Percentiles rank a stretch among this genome's conserved stretches.
These are phyloP conservation scores for Heliconius nattereri DNA, from an alignment of 1,140 invertebrate genomes.

Conservation along the genomic window DNA sequence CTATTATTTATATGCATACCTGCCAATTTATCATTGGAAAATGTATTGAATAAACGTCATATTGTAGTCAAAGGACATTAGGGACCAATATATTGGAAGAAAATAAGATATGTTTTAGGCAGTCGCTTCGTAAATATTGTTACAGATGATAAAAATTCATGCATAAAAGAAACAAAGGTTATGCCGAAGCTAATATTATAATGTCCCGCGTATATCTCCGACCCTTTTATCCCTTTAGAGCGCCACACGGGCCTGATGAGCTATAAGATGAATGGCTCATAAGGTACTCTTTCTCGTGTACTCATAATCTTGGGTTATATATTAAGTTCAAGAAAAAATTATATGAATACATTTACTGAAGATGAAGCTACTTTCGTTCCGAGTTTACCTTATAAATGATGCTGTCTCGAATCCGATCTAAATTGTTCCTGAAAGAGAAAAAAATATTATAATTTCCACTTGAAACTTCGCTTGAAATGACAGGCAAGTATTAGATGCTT, in stretches of 20 bases:
- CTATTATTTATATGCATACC: neutral
- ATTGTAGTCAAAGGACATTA: neutral
- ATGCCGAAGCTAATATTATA: constrained; percentile 30
- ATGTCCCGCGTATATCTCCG: constrained; percentile 22
- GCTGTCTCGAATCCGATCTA: neutral
- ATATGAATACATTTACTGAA: constrained; percentile 23
- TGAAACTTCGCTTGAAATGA: neutral
- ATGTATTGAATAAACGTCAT: neutral
- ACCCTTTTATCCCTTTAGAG: constrained; percentile 32
- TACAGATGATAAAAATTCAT: constrained; percentile 16
- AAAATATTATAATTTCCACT: neutral
- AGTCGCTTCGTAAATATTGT: constrained; percentile 15
- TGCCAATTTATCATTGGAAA: neutral
- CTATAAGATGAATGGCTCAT: constrained; percentile 29
- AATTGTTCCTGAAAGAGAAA: neutral
- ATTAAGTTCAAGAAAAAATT: constrained; percentile 19
- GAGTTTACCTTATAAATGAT: constrained; percentile 3
- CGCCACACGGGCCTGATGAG: constrained; percentile 24
- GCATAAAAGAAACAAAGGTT: constrained; percentile 18
- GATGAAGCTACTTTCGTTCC: neutral
- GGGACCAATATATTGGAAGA: neutral
- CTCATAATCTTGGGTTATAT: constrained; percentile 22
- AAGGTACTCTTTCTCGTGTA: constrained; percentile 21
- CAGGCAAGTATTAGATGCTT: neutral
- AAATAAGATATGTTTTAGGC: constrained; percentile 9